Conservation (phyloP, 2,797 vertebrate genomes). For the Sebastes cheni region DNA sequence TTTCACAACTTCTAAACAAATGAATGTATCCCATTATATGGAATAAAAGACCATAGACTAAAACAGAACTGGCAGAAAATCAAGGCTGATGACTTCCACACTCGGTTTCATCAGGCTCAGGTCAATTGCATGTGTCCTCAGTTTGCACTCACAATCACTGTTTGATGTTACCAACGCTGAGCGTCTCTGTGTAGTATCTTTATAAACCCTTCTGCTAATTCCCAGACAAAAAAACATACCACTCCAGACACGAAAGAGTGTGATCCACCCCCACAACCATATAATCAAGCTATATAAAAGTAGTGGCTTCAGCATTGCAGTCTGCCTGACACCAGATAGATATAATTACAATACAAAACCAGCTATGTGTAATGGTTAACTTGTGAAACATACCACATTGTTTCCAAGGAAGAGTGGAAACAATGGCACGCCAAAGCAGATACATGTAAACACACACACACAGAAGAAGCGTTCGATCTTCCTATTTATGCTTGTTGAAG, state of each 20-base stretch:
- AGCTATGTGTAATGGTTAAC: constrained; percentile 84
- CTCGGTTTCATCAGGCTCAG: constrained; percentile 1
- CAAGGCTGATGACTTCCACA: neutral
- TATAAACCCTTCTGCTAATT: constrained; percentile 50
- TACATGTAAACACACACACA: constrained; percentile 68
- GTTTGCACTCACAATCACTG: constrained; percentile 26
- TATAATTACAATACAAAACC: constrained; percentile 86
- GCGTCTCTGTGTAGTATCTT: constrained; percentile 23
- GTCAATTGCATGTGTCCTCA: neutral
- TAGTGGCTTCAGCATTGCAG: constrained; percentile 80
- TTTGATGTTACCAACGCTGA: constrained; percentile 3
- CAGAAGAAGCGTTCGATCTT: constrained; percentile 64
- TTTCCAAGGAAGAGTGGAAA: constrained; percentile 75
- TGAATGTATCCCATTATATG: neutral
- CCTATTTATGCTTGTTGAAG: constrained; percentile 44
- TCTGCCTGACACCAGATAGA: constrained; percentile 89
- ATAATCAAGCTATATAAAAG: constrained; percentile 90
- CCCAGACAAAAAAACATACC: constrained; percentile 62
- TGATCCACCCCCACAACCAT: constrained; percentile 76
- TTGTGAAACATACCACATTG: constrained; percentile 78
- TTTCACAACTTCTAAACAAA: neutral
- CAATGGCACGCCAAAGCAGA: constrained; percentile 77
- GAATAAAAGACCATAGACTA: neutral
- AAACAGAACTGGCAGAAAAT: constrained; percentile 3
- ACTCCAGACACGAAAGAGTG: constrained; percentile 63